Evolutionary conservation across 2,113 vertebrate genomes (phyloP).

Genomic region (Megaceryle torquata): DNA sequence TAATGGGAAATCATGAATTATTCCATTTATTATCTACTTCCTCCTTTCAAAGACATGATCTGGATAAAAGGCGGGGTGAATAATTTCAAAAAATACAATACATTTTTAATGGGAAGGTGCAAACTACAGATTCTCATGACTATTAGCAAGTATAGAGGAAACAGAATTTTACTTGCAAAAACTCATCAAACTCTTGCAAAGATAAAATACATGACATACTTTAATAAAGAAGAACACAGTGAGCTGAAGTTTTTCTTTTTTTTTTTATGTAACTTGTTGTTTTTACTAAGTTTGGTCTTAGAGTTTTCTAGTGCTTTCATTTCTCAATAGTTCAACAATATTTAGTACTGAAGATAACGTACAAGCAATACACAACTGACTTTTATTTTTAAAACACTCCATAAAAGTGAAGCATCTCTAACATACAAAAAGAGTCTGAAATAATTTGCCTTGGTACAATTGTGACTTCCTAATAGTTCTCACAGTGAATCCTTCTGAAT

Average conservation of each 20-base stretch:
- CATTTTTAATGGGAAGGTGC: slow-evolving; percentile 89
- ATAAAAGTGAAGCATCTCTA: background rate
- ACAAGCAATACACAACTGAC: slow-evolving; percentile 6
- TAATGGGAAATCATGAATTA: slow-evolving; percentile 99
- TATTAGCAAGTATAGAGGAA: slow-evolving; percentile 85
- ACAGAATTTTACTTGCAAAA: slow-evolving; percentile 88
- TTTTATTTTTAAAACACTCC: slow-evolving; percentile 31
- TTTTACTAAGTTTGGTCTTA: slow-evolving; percentile 72
- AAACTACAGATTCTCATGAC: slow-evolving; percentile 87
- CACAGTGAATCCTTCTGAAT: background rate
- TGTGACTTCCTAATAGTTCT: background rate
- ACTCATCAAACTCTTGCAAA: slow-evolving; percentile 80
- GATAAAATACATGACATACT: slow-evolving; percentile 79
- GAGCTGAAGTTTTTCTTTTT: slow-evolving; percentile 69
- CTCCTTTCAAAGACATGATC: slow-evolving; percentile 95
- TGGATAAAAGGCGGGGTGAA: slow-evolving; percentile 94
- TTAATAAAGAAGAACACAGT: slow-evolving; percentile 70
- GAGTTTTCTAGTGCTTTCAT: slow-evolving; percentile 31
- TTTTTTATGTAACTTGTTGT: slow-evolving; percentile 68
- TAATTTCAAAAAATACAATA: slow-evolving; percentile 88
- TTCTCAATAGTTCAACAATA: slow-evolving; percentile 48
- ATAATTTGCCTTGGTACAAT: background rate
- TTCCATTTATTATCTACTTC: slow-evolving; percentile 99
- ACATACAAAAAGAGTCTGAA: background rate
- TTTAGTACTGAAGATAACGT: slow-evolving; percentile 15